Evolutionary conservation across 2,113 vertebrate genomes (phyloP).

Genomic region (Panthera leo): DNA sequence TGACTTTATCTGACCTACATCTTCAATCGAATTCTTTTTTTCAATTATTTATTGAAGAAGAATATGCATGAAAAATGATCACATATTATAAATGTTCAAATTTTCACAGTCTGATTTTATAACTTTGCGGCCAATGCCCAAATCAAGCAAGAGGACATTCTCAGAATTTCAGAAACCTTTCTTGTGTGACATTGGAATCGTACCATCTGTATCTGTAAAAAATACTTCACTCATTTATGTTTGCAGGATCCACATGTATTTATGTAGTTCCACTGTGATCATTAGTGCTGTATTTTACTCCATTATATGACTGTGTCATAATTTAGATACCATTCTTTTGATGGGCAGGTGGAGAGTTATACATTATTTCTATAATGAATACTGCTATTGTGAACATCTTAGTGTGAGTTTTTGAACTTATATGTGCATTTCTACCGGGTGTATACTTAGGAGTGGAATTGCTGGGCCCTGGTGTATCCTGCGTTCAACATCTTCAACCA

Average conservation of each 20-base stretch:
- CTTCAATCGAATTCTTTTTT: not conserved
- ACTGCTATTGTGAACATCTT: not conserved
- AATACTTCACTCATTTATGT: not conserved
- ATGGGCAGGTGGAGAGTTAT: not conserved
- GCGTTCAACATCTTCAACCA: not conserved
- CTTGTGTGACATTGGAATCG: not conserved
- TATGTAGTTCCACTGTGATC: not conserved
- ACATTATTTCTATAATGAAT: not conserved
- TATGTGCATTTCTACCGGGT: not conserved
- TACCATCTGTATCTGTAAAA: not conserved
- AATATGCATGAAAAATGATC: not conserved
- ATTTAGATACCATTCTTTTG: not conserved
- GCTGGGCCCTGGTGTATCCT: not conserved
- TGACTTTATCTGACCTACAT: not conserved
- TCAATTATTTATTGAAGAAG: not conserved
- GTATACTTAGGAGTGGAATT: not conserved
- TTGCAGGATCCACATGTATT: not conserved
- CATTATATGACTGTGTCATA: not conserved
- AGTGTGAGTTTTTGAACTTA: not conserved
- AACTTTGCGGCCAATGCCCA: not conserved
- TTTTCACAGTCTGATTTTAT: not conserved
- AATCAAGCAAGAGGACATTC: not conserved
- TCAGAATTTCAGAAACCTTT: not conserved
- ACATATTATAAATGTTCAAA: not conserved
- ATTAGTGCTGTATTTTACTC: not conserved